Evolutionary conservation across 2,797 vertebrate genomes (phyloP).

Genomic region (Mus minutoides): DNA sequence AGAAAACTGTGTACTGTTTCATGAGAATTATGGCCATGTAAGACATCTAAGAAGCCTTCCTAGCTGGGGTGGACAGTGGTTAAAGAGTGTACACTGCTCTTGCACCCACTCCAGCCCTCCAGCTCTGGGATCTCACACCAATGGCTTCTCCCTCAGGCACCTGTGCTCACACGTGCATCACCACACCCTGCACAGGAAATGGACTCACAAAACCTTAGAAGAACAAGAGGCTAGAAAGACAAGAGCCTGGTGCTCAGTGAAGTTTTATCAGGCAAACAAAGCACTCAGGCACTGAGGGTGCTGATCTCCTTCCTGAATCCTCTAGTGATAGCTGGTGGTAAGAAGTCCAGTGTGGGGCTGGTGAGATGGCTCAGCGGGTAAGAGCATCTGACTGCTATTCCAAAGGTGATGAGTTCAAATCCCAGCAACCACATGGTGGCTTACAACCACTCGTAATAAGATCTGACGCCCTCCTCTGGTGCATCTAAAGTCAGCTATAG

Average conservation of each 20-base stretch:
- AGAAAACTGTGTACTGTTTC: background rate
- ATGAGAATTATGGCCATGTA: background rate
- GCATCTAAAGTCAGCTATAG: no score
- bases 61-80: background rate
- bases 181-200: background rate
- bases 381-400: no score
- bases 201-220: background rate
- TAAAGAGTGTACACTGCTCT: background rate
- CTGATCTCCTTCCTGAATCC: background rate
- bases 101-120: background rate
- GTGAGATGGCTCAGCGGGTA: no score
- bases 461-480: no score
- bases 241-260: background rate
- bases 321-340: background rate
- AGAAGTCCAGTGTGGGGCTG: no score
- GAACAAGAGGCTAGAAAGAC: background rate
- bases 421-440: no score
- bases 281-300: background rate
- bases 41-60: background rate
- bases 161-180: background rate
- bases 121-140: no score
- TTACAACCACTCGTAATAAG: no score
- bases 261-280: background rate
- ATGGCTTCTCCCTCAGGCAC: background rate
- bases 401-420: no score